Evolutionary conservation across 2,113 vertebrate species (phyloP).

Genomic region (Collichthys lucidus): DNA sequence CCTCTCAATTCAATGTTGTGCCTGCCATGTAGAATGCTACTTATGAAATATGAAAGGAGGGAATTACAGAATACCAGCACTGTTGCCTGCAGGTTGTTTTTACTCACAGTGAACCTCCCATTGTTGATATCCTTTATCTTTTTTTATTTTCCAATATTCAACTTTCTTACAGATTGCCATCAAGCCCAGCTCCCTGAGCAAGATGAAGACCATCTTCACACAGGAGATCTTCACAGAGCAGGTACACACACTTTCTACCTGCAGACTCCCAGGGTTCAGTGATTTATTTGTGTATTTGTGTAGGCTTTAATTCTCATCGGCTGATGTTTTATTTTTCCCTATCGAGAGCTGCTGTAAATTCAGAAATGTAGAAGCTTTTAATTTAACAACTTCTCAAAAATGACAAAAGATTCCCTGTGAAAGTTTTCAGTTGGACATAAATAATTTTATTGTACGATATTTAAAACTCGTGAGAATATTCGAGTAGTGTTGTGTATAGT

Average conservation of each 20-base stretch:
- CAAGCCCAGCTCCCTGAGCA: conserved; percentile 97
- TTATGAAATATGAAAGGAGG: conserved; percentile 72
- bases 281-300: neutral
- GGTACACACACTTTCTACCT: conserved; percentile 77
- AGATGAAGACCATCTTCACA: conserved; percentile 99
- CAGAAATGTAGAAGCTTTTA: neutral
- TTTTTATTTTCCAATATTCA: conserved; percentile 9
- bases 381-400: neutral
- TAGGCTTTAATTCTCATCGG: neutral
- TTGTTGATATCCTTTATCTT: conserved; percentile 27
- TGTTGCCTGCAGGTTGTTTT: conserved; percentile 70
- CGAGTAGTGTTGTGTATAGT: neutral
- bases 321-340: neutral
- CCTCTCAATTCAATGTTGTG: conserved; percentile 62
- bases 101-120: conserved; percentile 31
- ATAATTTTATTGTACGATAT: neutral
- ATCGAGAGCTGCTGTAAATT: neutral
- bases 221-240: conserved; percentile 99
- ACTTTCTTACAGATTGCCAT: conserved; percentile 92
- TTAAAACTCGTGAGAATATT: neutral
- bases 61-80: conserved; percentile 68
- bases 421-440: no score
- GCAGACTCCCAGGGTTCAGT: neutral
- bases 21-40: conserved; percentile 75
- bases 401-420: neutral